phyloP scores from a whole-genome alignment of 2,113 vertebrate species.

The Gasterosteus nipponicus region DNA sequence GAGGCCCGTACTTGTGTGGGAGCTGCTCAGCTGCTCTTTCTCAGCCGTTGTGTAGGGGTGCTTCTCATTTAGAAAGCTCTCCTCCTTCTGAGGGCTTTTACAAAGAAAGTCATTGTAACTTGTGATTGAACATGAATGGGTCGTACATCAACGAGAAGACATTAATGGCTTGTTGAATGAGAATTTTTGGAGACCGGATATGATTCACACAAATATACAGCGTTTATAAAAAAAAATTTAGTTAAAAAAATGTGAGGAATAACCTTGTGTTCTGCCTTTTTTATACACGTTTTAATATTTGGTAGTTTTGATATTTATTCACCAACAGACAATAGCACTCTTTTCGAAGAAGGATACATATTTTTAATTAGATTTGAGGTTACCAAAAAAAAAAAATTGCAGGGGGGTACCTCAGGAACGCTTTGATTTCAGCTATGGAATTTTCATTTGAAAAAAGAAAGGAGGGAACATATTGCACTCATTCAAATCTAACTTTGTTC shows the following conservation, averaged over 20 bases:
- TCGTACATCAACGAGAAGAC: constrained; percentile 56
- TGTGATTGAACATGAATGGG: constrained; percentile 65
- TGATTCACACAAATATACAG: constrained; percentile 27
- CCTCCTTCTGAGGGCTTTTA: constrained; percentile 69
- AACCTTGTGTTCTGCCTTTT: constrained; percentile 25
- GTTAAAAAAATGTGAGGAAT: constrained; percentile 13
- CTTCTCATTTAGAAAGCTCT: constrained; percentile 77
- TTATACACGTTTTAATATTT: neutral
- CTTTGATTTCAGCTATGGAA: constrained; percentile 82
- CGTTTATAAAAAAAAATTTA: constrained; percentile 23
- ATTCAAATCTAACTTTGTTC: constrained; percentile 86
- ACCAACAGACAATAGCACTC: constrained; percentile 29
- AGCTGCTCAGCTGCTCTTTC: constrained; percentile 66
- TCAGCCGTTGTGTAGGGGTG: constrained; percentile 73
- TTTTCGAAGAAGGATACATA: constrained; percentile 37
- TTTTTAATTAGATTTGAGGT: constrained; percentile 67
- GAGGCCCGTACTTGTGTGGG: constrained; percentile 67
- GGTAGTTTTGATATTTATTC: constrained; percentile 21
- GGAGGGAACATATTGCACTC: constrained; percentile 79
- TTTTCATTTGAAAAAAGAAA: constrained; percentile 78
- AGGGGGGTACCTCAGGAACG: constrained; percentile 64
- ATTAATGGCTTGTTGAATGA: constrained; percentile 37
- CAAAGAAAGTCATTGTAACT: constrained; percentile 77
- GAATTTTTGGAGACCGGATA: neutral
- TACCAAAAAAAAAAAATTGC: constrained; percentile 43